phyloP scores from a whole-genome alignment of 2,113 vertebrate species.

The Addax nasomaculatus region DNA sequence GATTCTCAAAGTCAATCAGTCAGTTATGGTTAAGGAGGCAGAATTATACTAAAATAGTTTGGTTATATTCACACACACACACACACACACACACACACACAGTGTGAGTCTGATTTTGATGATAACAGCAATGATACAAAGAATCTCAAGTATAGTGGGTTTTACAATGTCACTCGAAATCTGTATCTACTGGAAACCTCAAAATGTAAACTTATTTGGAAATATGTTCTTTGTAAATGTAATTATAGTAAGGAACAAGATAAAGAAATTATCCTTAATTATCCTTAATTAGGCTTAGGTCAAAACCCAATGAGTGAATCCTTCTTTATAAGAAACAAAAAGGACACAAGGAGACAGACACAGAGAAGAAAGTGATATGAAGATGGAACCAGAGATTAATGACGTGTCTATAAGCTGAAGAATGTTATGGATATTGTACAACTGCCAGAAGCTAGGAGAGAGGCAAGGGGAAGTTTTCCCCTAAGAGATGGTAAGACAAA shows the following conservation, averaged over 20 bases:
- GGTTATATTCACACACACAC: neutral
- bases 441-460: neutral
- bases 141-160: neutral
- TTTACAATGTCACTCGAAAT: neutral
- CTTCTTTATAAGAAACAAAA: neutral
- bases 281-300: neutral
- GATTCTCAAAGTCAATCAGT: constrained; percentile 9
- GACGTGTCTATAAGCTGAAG: neutral
- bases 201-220: neutral
- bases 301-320: neutral
- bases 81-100: neutral
- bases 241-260: neutral
- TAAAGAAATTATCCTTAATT: neutral
- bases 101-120: neutral
- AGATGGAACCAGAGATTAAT: neutral
- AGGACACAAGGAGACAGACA: neutral
- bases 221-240: neutral
- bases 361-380: neutral
- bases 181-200: neutral
- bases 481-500: neutral
- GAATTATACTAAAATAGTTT: neutral
- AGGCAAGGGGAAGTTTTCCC: neutral
- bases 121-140: neutral
- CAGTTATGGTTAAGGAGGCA: neutral
- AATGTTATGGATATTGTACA: neutral